phyloP scores from a whole-genome alignment of 2,113 vertebrate species.

The Bombycilla garrulus region DNA sequence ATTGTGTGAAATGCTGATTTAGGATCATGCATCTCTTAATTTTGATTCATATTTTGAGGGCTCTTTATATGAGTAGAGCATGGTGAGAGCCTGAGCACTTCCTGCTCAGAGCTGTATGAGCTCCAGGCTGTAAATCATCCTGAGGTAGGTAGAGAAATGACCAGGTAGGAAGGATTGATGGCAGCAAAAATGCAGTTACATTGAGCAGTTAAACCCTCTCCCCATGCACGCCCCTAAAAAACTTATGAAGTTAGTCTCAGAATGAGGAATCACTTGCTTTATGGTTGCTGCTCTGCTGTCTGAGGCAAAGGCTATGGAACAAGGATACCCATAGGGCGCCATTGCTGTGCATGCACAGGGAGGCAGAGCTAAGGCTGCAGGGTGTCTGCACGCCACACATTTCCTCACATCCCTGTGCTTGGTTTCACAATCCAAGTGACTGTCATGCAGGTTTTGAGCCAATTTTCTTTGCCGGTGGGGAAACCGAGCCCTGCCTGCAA shows the following conservation, averaged over 20 bases:
- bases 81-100: not conserved
- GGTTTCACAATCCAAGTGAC: not conserved
- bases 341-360: not conserved
- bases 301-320: not conserved
- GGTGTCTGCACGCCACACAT: not conserved
- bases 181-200: not conserved
- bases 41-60: not conserved
- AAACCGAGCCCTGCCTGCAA: not conserved
- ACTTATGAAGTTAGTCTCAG: not conserved
- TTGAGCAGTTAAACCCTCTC: not conserved
- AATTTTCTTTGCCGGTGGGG: not conserved
- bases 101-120: not conserved
- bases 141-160: not conserved
- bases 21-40: not conserved
- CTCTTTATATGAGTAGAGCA: not conserved
- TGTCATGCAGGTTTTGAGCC: not conserved
- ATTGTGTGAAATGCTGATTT: not conserved
- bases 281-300: not conserved
- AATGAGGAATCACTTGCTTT: not conserved
- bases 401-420: not conserved
- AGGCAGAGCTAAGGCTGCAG: not conserved
- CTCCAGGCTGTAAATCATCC: not conserved
- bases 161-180: not conserved
- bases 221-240: rapidly evolving
- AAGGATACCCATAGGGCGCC: not conserved